phyloP scores from a whole-genome alignment of 2,888 invertebrate species.

The Tridacna gigas region DNA sequence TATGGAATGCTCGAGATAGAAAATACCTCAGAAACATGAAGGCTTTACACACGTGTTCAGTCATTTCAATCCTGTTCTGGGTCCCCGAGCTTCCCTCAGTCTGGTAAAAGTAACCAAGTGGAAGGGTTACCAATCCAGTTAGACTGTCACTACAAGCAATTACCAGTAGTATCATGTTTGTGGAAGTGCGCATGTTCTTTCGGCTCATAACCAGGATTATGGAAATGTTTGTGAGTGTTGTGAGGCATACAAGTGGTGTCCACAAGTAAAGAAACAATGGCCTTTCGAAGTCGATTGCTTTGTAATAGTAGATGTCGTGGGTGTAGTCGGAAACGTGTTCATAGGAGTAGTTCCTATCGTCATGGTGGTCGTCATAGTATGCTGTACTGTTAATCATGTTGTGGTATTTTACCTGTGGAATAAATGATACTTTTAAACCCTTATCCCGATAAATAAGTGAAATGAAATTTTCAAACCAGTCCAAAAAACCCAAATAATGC shows the following conservation, averaged over 20 bases:
- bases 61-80: constrained; percentile 6
- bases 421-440: no score
- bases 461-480: no score
- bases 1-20: constrained; percentile 51
- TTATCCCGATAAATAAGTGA: no score
- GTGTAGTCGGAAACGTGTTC: background rate
- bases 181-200: constrained; percentile 55
- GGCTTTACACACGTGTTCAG: constrained; percentile 24
- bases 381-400: background rate
- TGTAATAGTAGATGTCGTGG: constrained; percentile 13
- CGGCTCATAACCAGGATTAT: constrained; percentile 48
- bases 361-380: no score
- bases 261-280: constrained; percentile 29
- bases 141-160: constrained; percentile 58
- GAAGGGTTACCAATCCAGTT: constrained; percentile 50
- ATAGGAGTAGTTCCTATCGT: background rate
- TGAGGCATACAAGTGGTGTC: constrained; percentile 43
- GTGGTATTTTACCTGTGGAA: background rate
- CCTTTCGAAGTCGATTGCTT: constrained; percentile 25
- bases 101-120: constrained; percentile 29
- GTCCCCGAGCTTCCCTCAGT: constrained; percentile 22
- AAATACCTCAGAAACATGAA: constrained; percentile 36
- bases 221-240: constrained; percentile 51
- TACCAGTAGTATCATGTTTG: constrained; percentile 52
- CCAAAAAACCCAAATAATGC: no score